A percentile compares a stretch with the other conserved stretches of the same genome.
These are phyloP conservation scores for Platyura marginata DNA, from an alignment of 1,140 invertebrate genomes.

Conservation along the genomic window DNA sequence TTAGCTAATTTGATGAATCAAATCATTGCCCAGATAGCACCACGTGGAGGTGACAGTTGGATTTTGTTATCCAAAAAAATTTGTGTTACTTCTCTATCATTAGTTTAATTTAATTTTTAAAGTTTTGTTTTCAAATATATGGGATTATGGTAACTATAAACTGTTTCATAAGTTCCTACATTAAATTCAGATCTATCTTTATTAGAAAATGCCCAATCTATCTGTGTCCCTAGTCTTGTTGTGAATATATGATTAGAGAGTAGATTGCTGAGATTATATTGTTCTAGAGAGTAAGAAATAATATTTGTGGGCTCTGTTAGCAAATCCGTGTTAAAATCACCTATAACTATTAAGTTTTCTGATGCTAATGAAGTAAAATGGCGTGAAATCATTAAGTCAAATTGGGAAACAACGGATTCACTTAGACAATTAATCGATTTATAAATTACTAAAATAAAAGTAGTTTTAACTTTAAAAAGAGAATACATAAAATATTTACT, in stretches of 20 bases:
- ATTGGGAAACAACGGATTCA: neutral
- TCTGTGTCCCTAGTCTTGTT: neutral
- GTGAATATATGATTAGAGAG: neutral
- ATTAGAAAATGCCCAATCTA: neutral
- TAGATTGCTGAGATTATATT: neutral
- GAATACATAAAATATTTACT: neutral
- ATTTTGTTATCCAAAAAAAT: too few relatives aligned
- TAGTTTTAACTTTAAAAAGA: neutral
- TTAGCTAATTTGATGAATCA: too few relatives aligned
- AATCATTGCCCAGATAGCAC: too few relatives aligned
- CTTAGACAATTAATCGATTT: neutral
- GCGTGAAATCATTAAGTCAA: neutral
- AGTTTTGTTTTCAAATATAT: neutral
- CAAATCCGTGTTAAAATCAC: neutral
- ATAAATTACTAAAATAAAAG: neutral
- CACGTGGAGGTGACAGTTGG: too few relatives aligned
- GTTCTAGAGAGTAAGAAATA: too few relatives aligned
- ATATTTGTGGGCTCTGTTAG: neutral
- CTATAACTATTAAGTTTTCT: neutral
- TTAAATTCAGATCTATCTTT: neutral
- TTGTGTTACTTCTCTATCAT: too few relatives aligned
- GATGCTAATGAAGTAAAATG: too few relatives aligned
- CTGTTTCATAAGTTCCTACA: neutral
- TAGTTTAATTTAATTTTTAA: too few relatives aligned
- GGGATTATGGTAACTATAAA: neutral